Conservation (phyloP, 2,113 vertebrate genomes). For the Paracanthobrama guichenoti region DNA sequence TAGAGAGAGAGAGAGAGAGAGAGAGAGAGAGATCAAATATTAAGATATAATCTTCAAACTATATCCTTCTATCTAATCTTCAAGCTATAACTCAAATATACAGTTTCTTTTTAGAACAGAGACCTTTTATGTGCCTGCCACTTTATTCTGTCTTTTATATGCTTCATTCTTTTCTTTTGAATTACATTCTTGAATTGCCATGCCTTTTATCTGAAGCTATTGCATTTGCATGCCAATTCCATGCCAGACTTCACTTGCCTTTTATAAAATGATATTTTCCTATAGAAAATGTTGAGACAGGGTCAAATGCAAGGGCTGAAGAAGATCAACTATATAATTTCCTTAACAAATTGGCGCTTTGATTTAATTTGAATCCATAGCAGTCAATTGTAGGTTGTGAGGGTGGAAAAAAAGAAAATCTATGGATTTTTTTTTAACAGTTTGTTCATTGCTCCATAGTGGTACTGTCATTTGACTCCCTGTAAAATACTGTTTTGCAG, state of each 20-base stretch:
- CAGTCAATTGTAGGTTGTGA: slow-evolving; percentile 4
- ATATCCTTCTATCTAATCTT: not conserved
- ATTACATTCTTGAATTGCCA: not conserved
- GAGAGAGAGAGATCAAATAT: no score
- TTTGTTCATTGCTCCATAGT: not conserved
- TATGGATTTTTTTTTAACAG: not conserved
- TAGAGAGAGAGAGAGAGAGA: no score
- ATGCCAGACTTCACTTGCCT: not conserved
- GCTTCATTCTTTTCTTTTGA: slow-evolving; percentile 15
- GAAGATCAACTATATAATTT: slow-evolving; percentile 21
- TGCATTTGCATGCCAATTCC: not conserved
- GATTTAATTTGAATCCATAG: slow-evolving; percentile 23
- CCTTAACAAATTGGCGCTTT: not conserved
- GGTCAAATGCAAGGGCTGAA: not conserved
- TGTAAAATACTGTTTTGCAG: not conserved
- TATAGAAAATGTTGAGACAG: not conserved
- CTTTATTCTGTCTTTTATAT: not conserved
- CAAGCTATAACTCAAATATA: not conserved
- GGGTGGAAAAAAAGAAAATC: not conserved
- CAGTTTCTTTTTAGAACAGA: not conserved
- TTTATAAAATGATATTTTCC: slow-evolving; percentile 30
- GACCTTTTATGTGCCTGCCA: not conserved
- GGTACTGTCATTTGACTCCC: not conserved
- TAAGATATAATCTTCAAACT: no score
- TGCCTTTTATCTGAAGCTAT: not conserved